Evolutionary conservation across 2,888 invertebrate genomes (phyloP).

Genomic region (Euproctis similis): DNA sequence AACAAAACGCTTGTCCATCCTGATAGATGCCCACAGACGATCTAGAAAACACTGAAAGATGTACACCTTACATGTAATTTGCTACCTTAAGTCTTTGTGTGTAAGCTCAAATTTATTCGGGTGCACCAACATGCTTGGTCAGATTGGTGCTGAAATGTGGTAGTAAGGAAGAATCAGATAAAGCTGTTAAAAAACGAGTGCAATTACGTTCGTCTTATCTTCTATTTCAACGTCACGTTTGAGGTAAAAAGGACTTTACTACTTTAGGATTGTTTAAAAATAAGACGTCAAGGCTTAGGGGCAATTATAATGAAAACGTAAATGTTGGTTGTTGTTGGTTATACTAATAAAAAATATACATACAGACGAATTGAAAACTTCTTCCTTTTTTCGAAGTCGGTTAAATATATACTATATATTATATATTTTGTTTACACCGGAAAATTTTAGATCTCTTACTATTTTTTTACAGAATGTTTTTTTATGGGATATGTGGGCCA

Average conservation of each 20-base stretch:
- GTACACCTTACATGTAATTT: slow-evolving; percentile 11
- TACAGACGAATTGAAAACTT: too few species aligned
- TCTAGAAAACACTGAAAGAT: slow-evolving; percentile 27
- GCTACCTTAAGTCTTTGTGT: slow-evolving; percentile 6
- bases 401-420: too few species aligned
- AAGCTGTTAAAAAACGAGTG: slow-evolving; percentile 65
- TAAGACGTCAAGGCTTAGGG: too few species aligned
- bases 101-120: slow-evolving; percentile 23
- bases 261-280: slow-evolving; percentile 49
- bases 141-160: slow-evolving; percentile 33
- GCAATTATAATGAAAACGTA: too few species aligned
- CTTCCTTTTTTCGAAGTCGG: too few species aligned
- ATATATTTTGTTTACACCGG: too few species aligned
- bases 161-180: slow-evolving; percentile 61
- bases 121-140: slow-evolving; percentile 31
- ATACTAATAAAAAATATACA: too few species aligned
- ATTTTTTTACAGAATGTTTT: too few species aligned
- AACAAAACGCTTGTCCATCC: slow-evolving; percentile 69
- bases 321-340: too few species aligned
- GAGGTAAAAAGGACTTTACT: slow-evolving; percentile 37
- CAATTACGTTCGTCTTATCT: slow-evolving; percentile 67
- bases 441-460: too few species aligned
- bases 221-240: slow-evolving; percentile 37
- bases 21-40: slow-evolving; percentile 59
- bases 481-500: too few species aligned